Percentiles rank a stretch among this genome's conserved stretches.
These are phyloP conservation scores for Diceros bicornis DNA, from an alignment of 2,797 vertebrate genomes.

Conservation along the genomic window DNA sequence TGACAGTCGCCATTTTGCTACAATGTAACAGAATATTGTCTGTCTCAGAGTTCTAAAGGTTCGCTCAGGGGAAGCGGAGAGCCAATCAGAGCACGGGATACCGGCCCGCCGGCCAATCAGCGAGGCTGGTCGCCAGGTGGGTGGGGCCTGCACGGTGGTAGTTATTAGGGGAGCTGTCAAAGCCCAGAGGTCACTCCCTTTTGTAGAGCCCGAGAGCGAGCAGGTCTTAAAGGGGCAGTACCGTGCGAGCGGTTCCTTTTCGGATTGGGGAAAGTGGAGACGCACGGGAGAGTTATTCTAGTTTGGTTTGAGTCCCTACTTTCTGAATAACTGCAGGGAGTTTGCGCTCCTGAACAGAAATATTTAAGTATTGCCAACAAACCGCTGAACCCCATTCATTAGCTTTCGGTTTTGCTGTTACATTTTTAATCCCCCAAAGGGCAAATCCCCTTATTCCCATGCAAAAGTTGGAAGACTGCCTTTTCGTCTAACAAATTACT, in stretches of 20 bases:
- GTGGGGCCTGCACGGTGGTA: slow-evolving; percentile 92
- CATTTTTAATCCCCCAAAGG: slow-evolving; percentile 49
- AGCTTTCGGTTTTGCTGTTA: slow-evolving; percentile 50
- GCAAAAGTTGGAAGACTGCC: slow-evolving; percentile 78
- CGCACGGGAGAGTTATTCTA: background rate
- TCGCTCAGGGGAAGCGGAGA: slow-evolving; percentile 92
- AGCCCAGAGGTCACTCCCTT: slow-evolving; percentile 98
- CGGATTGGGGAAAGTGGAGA: slow-evolving; percentile 11
- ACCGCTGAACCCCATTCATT: slow-evolving; percentile 64
- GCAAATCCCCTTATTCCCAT: slow-evolving; percentile 51
- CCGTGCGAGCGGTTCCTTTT: slow-evolving; percentile 43
- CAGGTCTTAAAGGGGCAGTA: slow-evolving; percentile 90
- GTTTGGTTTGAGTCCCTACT: slow-evolving; percentile 54
- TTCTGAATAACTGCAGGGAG: slow-evolving; percentile 64
- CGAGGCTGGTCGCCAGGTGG: slow-evolving; percentile 79
- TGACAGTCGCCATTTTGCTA: slow-evolving; percentile 99
- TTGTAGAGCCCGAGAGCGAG: slow-evolving; percentile 88
- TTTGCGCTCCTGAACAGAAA: slow-evolving; percentile 68
- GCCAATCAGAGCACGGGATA: slow-evolving; percentile 92
- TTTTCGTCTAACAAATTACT: slow-evolving; percentile 57
- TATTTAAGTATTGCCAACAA: slow-evolving; percentile 59
- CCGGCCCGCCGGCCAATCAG: slow-evolving; percentile 93
- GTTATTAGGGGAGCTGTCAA: slow-evolving; percentile 99
- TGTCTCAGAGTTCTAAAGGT: slow-evolving; percentile 99
- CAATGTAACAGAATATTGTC: slow-evolving; percentile 99